These are phyloP conservation scores for Phaonia tiefii DNA, from an alignment of 2,888 invertebrate species.

Conservation along the genomic window DNA sequence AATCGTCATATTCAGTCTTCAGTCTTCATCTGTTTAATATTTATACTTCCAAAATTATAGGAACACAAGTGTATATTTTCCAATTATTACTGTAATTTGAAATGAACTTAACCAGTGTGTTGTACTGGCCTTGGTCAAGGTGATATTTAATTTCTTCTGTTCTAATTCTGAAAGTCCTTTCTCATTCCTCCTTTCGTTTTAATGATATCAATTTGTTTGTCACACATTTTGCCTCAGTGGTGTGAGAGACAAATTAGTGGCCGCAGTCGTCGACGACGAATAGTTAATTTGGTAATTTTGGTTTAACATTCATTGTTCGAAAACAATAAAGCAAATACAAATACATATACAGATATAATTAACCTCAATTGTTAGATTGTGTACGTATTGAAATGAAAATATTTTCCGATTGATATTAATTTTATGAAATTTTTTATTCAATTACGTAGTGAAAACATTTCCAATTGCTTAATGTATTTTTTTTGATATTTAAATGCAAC, in stretches of 20 bases:
- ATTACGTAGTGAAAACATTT: too few relatives aligned
- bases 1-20: background rate
- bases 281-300: conserved; percentile 31
- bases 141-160: conserved; percentile 43
- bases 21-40: background rate
- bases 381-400: too few relatives aligned
- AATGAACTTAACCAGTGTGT: background rate
- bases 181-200: conserved; percentile 12
- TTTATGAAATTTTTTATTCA: too few relatives aligned
- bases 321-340: background rate
- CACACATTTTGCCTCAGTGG: conserved; percentile 20
- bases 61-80: background rate
- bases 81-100: background rate
- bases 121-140: conserved; percentile 40
- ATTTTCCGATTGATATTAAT: too few relatives aligned
- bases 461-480: too few relatives aligned
- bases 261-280: background rate
- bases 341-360: conserved; percentile 31
- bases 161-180: conserved; percentile 13
- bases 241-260: too few relatives aligned
- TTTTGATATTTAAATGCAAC: too few relatives aligned
- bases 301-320: background rate
- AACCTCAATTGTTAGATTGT: conserved; percentile 23
- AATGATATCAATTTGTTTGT: conserved; percentile 48
- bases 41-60: background rate